phyloP scores from a whole-genome alignment of 2,113 vertebrate species.

The Tichodroma muraria region DNA sequence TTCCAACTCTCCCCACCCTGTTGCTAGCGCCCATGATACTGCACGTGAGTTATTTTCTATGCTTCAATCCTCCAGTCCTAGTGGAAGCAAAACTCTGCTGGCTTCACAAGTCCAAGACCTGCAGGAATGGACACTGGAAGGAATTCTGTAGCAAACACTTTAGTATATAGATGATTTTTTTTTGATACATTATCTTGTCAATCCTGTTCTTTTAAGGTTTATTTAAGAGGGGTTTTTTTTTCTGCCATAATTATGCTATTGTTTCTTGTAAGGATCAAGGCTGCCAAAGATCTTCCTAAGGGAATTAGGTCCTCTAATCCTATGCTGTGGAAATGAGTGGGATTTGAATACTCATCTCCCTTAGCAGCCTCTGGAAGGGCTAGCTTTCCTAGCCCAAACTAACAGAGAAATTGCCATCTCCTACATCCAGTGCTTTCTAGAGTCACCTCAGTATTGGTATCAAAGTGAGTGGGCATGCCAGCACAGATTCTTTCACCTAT shows the following conservation, averaged over 20 bases:
- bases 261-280: background rate
- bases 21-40: slow-evolving; percentile 44
- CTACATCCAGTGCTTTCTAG: background rate
- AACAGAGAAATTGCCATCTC: background rate
- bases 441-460: background rate
- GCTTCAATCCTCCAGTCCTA: slow-evolving; percentile 13
- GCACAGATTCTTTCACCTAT: background rate
- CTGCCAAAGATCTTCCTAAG: background rate
- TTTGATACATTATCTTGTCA: background rate
- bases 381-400: background rate
- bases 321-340: background rate
- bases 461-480: background rate
- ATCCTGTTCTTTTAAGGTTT: background rate
- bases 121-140: background rate
- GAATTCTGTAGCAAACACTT: background rate
- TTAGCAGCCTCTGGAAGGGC: background rate
- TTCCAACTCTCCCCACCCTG: slow-evolving; percentile 60
- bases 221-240: background rate
- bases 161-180: background rate
- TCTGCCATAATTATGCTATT: background rate
- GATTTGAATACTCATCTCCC: background rate
- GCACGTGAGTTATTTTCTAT: slow-evolving; percentile 10
- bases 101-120: background rate
- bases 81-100: background rate
- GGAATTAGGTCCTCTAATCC: background rate